Evolutionary conservation across 1,140 invertebrate genomes (phyloP).

Genomic region (Bicyclus anynana): DNA sequence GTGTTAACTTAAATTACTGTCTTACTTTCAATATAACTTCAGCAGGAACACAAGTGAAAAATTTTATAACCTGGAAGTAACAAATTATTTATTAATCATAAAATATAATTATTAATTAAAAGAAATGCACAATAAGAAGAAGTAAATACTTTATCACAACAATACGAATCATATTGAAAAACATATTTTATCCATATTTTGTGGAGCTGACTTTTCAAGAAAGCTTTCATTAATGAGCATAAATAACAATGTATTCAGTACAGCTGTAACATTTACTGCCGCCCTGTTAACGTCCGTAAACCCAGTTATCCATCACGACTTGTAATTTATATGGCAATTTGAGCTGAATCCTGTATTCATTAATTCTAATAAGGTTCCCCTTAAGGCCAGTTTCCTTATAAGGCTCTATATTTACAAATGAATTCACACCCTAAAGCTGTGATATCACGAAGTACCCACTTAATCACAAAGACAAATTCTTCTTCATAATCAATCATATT

Average conservation of each 20-base stretch:
- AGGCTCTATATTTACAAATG: slow-evolving; percentile 30
- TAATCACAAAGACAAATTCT: too few relatives aligned
- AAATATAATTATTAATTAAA: too few relatives aligned
- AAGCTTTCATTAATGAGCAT: neutral
- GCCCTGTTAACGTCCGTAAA: slow-evolving; percentile 25
- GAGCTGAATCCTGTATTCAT: slow-evolving; percentile 44
- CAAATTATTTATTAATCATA: too few relatives aligned
- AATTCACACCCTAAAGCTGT: slow-evolving; percentile 4
- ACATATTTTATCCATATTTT: too few relatives aligned
- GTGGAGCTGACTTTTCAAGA: neutral
- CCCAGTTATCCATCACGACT: slow-evolving; percentile 36
- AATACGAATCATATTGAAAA: too few relatives aligned
- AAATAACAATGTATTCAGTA: slow-evolving; percentile 1
- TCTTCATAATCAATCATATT: too few relatives aligned
- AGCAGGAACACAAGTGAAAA: too few relatives aligned
- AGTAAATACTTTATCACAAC: too few relatives aligned
- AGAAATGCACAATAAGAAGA: too few relatives aligned
- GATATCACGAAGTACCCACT: neutral
- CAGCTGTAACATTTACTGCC: slow-evolving; percentile 15
- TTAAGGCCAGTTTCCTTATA: slow-evolving; percentile 45
- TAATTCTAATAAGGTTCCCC: slow-evolving; percentile 46
- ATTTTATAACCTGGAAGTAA: too few relatives aligned
- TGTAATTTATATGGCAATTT: slow-evolving; percentile 48
- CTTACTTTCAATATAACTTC: too few relatives aligned
- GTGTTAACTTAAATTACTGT: too few relatives aligned